Evolutionary conservation across 2,888 invertebrate species (phyloP).

Genomic region (Ctena decussata): DNA sequence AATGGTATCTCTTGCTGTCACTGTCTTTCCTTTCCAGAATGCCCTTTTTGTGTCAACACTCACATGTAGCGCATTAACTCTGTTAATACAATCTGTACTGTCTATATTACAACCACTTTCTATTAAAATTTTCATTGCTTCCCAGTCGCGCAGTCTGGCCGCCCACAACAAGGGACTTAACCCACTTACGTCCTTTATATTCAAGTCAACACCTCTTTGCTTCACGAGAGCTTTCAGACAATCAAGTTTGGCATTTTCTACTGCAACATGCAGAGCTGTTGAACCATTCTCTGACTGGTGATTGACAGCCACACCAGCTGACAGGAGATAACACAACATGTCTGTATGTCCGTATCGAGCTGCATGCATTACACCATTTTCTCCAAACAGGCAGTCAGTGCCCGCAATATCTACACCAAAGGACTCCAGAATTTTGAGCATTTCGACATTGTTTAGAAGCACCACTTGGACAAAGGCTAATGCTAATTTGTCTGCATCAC

Average conservation of each 20-base stretch:
- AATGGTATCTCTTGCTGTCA: constrained; percentile 28
- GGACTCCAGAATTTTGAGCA: constrained; percentile 39
- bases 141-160: constrained; percentile 52
- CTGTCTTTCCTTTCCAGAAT: constrained; percentile 55
- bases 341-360: constrained; percentile 61
- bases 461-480: constrained; percentile 61
- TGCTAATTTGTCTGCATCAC: constrained; percentile 53
- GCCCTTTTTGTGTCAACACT: constrained; percentile 43
- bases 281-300: constrained; percentile 61
- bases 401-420: constrained; percentile 46
- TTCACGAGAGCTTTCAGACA: constrained; percentile 50
- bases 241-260: constrained; percentile 50
- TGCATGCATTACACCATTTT: constrained; percentile 65
- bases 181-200: constrained; percentile 63
- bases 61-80: constrained; percentile 46
- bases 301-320: constrained; percentile 51
- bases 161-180: constrained; percentile 58
- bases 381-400: constrained; percentile 58
- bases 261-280: constrained; percentile 64
- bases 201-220: constrained; percentile 53
- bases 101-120: constrained; percentile 59
- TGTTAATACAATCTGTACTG: constrained; percentile 45
- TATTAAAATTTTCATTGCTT: constrained; percentile 50
- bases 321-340: constrained; percentile 48
- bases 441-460: constrained; percentile 46